phyloP scores from a whole-genome alignment of 2,888 invertebrate genomes.

The Eilema depressum region DNA sequence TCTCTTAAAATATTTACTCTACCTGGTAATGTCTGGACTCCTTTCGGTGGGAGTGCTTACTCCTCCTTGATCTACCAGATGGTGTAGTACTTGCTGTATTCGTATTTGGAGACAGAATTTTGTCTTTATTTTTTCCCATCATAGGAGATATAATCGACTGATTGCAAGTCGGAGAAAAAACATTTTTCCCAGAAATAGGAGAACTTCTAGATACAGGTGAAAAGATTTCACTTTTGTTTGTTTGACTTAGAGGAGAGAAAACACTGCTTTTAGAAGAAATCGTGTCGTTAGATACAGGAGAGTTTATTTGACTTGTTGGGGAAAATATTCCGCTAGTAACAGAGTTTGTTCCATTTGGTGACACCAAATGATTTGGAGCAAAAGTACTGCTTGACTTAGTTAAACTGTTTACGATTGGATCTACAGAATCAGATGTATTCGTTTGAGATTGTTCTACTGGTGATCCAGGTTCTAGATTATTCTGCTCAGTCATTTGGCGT shows the following conservation, averaged over 20 bases:
- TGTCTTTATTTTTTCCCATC: constrained; percentile 77
- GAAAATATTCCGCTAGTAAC: constrained; percentile 86
- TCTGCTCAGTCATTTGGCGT: constrained; percentile 85
- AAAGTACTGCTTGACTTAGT: constrained; percentile 77
- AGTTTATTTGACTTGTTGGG: constrained; percentile 85
- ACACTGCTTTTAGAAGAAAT: constrained; percentile 85
- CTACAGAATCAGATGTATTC: constrained; percentile 75
- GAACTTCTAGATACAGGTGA: constrained; percentile 83
- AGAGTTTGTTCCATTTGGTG: constrained; percentile 84
- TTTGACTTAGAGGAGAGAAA: constrained; percentile 84
- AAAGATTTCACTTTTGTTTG: constrained; percentile 82
- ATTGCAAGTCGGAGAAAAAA: constrained; percentile 82
- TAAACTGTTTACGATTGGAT: constrained; percentile 76
- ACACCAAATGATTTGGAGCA: constrained; percentile 79
- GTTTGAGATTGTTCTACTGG: constrained; percentile 80
- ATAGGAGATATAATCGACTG: constrained; percentile 80
- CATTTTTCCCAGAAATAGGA: constrained; percentile 79
- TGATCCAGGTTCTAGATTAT: constrained; percentile 74
- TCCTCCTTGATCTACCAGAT: constrained; percentile 86
- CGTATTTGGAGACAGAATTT: constrained; percentile 79
- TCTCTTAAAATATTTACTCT: constrained; percentile 52
- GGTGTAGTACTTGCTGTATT: constrained; percentile 86
- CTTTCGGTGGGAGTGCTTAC: constrained; percentile 88
- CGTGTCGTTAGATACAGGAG: constrained; percentile 84
- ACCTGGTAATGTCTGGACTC: constrained; percentile 91